phyloP scores from a whole-genome alignment of 2,888 invertebrate genomes.

The Eupithecia vulgata region DNA sequence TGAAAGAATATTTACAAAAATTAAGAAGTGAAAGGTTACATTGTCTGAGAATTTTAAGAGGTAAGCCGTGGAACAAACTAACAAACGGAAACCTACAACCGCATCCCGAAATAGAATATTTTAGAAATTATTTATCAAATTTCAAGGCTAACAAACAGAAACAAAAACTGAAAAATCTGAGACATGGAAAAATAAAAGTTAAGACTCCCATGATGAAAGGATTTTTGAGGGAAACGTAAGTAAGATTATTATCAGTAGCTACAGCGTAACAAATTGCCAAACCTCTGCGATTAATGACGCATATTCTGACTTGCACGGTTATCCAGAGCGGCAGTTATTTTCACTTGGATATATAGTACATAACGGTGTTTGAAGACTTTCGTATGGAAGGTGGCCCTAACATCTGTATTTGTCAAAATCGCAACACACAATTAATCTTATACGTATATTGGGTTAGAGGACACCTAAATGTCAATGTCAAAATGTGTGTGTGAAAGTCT shows the following conservation, averaged over 20 bases:
- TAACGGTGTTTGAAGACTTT: no score
- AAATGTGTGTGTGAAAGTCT: no score
- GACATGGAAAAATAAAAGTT: not conserved
- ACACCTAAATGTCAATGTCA: no score
- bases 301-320: no score
- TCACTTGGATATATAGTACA: no score
- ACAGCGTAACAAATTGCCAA: not conserved
- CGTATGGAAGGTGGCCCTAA: no score
- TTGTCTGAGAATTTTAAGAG: not conserved
- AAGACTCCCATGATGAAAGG: not conserved
- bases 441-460: no score
- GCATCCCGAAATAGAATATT: not conserved
- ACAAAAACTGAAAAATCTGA: not conserved
- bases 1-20: not conserved
- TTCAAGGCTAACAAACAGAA: not conserved
- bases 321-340: no score
- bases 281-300: not conserved
- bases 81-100: not conserved
- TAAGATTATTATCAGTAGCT: not conserved
- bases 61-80: not conserved
- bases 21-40: not conserved
- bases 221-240: not conserved
- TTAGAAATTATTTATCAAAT: not conserved
- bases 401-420: no score
- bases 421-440: no score